Conservation (phyloP, 2,797 vertebrate species). For the Simalia tracyae region DNA sequence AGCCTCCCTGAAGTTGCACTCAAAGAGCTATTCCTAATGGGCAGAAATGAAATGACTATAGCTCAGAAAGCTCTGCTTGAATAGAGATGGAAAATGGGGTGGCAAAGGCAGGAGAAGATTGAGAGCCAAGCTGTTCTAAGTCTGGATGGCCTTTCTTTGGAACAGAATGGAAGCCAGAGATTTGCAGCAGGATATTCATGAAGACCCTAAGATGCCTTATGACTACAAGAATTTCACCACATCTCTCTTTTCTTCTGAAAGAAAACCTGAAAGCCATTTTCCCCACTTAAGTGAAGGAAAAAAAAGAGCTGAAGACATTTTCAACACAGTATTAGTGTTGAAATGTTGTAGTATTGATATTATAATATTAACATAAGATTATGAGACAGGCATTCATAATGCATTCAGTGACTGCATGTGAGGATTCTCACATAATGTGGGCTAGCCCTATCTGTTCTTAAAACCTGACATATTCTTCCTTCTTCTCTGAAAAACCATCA, state of each 20-base stretch:
- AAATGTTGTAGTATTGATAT: not conserved
- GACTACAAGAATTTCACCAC: not conserved
- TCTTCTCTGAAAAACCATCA: not conserved
- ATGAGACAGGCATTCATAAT: not conserved
- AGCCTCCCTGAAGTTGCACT: not conserved
- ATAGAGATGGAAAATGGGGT: not conserved
- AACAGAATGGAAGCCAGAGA: not conserved
- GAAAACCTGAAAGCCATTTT: not conserved
- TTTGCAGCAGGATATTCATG: not conserved
- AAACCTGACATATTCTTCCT: not conserved
- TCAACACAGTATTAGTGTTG: not conserved
- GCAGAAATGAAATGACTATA: slow-evolving; percentile 12
- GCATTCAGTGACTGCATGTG: not conserved
- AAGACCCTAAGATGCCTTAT: not conserved
- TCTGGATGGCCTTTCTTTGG: not conserved
- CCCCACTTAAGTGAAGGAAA: not conserved
- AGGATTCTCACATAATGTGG: not conserved
- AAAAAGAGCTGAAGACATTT: not conserved
- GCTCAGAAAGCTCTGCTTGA: not conserved
- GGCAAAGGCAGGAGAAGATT: not conserved
- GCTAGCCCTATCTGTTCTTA: not conserved
- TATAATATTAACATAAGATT: not conserved
- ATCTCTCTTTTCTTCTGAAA: not conserved
- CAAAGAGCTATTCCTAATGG: slow-evolving; percentile 9
- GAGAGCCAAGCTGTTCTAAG: not conserved